Conservation (phyloP, 2,113 vertebrate species). For the Megatriorchis doriae region DNA sequence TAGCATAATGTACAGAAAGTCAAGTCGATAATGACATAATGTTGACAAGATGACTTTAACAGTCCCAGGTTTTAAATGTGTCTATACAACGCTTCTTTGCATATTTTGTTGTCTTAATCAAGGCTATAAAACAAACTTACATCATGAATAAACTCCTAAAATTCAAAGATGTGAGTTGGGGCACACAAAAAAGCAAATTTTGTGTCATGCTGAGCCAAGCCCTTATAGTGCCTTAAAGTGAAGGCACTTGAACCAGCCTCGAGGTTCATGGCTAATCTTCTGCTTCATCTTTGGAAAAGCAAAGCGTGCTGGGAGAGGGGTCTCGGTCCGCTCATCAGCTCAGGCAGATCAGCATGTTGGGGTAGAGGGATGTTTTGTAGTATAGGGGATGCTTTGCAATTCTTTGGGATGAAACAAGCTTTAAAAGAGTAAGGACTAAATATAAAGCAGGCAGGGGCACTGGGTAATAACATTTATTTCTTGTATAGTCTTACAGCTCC, state of each 20-base stretch:
- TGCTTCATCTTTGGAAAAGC: neutral
- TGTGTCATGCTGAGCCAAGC: neutral
- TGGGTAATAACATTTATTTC: neutral
- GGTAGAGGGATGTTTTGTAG: neutral
- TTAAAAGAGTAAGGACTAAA: neutral
- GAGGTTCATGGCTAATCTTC: neutral
- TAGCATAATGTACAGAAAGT: neutral
- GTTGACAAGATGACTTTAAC: neutral
- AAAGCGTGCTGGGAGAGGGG: neutral
- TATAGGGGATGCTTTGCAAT: neutral
- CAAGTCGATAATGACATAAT: neutral
- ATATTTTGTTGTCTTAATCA: neutral
- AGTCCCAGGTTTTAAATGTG: neutral
- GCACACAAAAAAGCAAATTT: neutral
- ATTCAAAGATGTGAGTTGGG: neutral
- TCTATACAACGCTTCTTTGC: accelerated
- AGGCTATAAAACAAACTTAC: neutral
- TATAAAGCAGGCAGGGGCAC: neutral
- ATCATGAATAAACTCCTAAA: neutral
- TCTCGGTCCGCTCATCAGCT: neutral
- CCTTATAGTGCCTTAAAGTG: neutral
- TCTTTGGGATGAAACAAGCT: neutral
- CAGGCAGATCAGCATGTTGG: neutral
- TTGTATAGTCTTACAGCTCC: neutral
- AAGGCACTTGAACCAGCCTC: neutral